Base-by-base conservation (phyloP, 2,888 invertebrate species). In the Spodoptera exigua region DNA sequence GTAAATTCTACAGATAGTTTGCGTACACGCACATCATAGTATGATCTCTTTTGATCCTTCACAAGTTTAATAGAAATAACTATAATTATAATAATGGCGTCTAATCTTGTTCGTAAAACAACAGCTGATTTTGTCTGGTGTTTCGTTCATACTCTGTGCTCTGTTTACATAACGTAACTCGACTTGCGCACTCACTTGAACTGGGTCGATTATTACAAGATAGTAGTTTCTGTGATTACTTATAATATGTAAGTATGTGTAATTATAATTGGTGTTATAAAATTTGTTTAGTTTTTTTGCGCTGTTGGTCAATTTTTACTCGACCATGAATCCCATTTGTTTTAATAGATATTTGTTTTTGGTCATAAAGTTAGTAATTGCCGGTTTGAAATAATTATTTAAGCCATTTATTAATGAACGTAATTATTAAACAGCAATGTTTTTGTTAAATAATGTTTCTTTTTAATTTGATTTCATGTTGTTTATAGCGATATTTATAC, bases 71-170 rank as follows among this genome's bases (percentile, higher is more conserved):
- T 43, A n/a, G n/a, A 5, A 43, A 43, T 18, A 16, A 39, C 65
- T 66, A 55, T 27, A 49, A 10, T 14, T 27, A 35, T 62, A 61
- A 39, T 45, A 44, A 48, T 51, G 57, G 37, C 59, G 47, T 45
- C 16, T 49, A 45, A 64, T 46, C 66, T 13, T 45, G 44, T 58
- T 68, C 41, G 45, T 37, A 18, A 32, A 43, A 49, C 35, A 32
- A 53, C 65, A 59, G 66, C 48, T 65, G 65, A 48, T 45, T 59
- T 44, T 45, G 35, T 40, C 46, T 46, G 46, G 16, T 46, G 34
- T 17, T 54, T 37, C 46, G 21, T 46, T 46, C 35, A 13, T 13
- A 27, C 27, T 9, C 27, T 5, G 7, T 27, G 27, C 27, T 27
- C 27, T 27, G 21, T 16, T 63, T 63, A 67, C 44, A 47, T 48